Conservation (phyloP, 2,888 invertebrate genomes). For the Psylliodes chrysocephalus region DNA sequence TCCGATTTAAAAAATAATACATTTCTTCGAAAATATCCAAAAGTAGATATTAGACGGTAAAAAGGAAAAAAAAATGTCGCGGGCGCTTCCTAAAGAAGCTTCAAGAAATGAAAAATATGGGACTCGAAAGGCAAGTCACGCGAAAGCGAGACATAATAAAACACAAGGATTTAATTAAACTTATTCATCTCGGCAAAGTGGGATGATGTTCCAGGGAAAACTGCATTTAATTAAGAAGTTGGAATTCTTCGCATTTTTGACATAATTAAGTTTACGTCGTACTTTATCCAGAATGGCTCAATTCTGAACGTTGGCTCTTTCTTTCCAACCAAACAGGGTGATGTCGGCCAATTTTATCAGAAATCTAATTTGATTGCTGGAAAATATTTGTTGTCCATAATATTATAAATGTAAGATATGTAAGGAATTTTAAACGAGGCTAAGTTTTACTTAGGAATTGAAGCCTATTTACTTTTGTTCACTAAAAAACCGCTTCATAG, state of each 20-base stretch:
- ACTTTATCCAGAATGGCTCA: slow-evolving; percentile 63
- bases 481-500: too few species aligned
- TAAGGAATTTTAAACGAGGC: too few species aligned
- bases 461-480: too few species aligned
- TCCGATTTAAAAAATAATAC: too few species aligned
- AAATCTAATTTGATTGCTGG: too few species aligned
- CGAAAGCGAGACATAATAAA: slow-evolving; percentile 59
- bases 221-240: slow-evolving; percentile 66
- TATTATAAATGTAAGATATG: too few species aligned
- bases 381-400: too few species aligned
- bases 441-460: too few species aligned
- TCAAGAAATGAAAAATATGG: slow-evolving; percentile 41
- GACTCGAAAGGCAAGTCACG: slow-evolving; percentile 48
- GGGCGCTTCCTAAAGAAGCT: slow-evolving; percentile 17
- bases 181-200: slow-evolving; percentile 65
- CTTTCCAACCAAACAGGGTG: background rate
- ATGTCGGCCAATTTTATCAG: background rate
- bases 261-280: slow-evolving; percentile 64
- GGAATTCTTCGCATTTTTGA: slow-evolving; percentile 65
- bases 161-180: slow-evolving; percentile 66
- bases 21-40: too few species aligned
- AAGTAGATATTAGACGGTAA: too few species aligned
- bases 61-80: too few species aligned
- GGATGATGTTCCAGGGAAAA: slow-evolving; percentile 60
- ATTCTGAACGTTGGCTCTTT: slow-evolving; percentile 44